Base-by-base conservation (phyloP, 2,888 invertebrate species). In the Leucoptera coffeella region DNA sequence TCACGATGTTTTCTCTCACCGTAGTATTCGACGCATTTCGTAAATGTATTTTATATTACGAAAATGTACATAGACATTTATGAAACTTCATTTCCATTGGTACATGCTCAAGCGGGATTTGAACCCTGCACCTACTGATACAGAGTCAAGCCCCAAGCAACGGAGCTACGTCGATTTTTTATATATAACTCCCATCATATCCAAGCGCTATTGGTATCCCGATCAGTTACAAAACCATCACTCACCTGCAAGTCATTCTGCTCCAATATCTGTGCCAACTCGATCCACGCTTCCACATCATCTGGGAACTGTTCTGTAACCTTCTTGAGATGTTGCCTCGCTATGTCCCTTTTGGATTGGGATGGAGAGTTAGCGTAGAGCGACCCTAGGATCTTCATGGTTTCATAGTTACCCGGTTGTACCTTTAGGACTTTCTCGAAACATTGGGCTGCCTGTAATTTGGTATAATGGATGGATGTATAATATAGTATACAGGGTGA, bases 201-300 rank as follows among this genome's bases (percentile, higher is more conserved):
- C 20, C 15, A 6, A 28, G 4, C 21, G 17, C 21, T 15, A 10
- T 5, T 25, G 8, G 19, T 10, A 14, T 22, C 13, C 23, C 13
- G 19, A n/a, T n/a, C n/a, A n/a, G n/a, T 11, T 15, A 14, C 15
- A 15, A 4, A 15, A 4, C 7, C 9, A 8, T 11, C n/a, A 22
- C 22, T 22, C 50, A 76, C 56, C 77, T 76, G 76, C 29, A 92
- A 73, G 69, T 99, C 97, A 38, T 86, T 86, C 47, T 95, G 92
- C 50, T 99, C 97, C 34, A 97, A 73, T 51, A 99, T 94, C 71
- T 99, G 97, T 0, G 99, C 99, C 35, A 97, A 62, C 53, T 99
- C 97, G 39, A 99, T 96, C 96, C 96, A 97, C 1, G 96, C 97
- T 55, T 99, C 99, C 2, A 97, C 91, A 54, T 99, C 99, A 40